Evolutionary conservation across 2,113 vertebrate genomes (phyloP).

Genomic region (Cercocebus atys): DNA sequence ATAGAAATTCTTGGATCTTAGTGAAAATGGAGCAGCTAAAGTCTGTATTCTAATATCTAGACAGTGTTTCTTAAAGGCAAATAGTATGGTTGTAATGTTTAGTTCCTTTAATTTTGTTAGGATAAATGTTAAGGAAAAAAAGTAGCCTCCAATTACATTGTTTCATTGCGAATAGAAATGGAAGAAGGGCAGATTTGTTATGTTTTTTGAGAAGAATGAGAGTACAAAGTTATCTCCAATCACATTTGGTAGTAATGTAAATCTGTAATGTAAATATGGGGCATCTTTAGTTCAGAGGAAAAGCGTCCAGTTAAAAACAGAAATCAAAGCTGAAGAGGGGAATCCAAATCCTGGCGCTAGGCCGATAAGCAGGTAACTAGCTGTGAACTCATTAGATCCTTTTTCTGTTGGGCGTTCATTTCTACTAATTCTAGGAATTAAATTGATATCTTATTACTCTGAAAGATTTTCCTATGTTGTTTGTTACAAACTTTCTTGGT

Average conservation of each 20-base stretch:
- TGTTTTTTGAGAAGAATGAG: too few relatives aligned
- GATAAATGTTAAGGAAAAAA: not conserved
- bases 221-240: not conserved
- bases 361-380: too few relatives aligned
- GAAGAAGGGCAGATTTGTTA: constrained; percentile 4
- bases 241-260: too few relatives aligned
- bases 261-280: too few relatives aligned
- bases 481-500: constrained; percentile 8
- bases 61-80: not conserved
- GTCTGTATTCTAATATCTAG: not conserved
- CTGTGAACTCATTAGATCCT: too few relatives aligned
- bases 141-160: not conserved
- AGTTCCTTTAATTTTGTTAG: not conserved
- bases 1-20: not conserved
- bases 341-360: not conserved
- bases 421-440: not conserved
- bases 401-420: not conserved
- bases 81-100: too few relatives aligned
- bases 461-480: constrained; percentile 18
- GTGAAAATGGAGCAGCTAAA: not conserved
- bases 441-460: too few relatives aligned
- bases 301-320: not conserved
- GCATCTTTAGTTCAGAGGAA: not conserved
- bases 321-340: not conserved
- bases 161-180: not conserved